These are phyloP conservation scores for Stratiomys singularior DNA, from an alignment of 2,888 invertebrate genomes.

Conservation along the genomic window DNA sequence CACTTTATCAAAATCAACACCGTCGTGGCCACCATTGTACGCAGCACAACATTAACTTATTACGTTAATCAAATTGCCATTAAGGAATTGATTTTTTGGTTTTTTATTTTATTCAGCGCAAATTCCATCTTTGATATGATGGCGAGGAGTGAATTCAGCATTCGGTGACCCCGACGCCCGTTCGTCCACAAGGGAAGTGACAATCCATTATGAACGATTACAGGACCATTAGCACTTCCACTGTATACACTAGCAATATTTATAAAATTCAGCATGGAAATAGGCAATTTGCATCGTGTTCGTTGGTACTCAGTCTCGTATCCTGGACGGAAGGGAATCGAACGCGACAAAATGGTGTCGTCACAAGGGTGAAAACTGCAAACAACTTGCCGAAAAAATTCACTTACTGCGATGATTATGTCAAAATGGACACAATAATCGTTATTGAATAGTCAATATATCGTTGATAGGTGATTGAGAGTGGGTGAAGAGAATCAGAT, in stretches of 20 bases:
- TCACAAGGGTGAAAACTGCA: neutral
- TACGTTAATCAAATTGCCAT: constrained; percentile 18
- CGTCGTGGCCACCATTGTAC: too few relatives aligned
- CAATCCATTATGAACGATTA: constrained; percentile 8
- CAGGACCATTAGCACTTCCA: neutral
- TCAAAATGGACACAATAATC: neutral
- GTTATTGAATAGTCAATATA: constrained; percentile 9
- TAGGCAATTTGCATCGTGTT: neutral
- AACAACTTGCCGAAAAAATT: neutral
- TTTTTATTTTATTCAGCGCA: neutral
- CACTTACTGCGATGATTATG: neutral
- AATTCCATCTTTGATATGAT: neutral
- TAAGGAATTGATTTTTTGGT: constrained; percentile 6
- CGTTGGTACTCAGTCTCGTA: too few relatives aligned
- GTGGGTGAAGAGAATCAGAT: too few relatives aligned
- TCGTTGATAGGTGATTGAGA: neutral
- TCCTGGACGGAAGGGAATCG: neutral
- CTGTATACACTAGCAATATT: too few relatives aligned
- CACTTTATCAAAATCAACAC: neutral
- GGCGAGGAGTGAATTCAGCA: too few relatives aligned
- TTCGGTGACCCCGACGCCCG: too few relatives aligned
- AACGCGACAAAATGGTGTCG: neutral
- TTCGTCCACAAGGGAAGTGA: neutral
- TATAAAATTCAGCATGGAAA: neutral
- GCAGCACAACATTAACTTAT: constrained; percentile 1